phyloP scores from a whole-genome alignment of 2,888 invertebrate genomes.

The Papilio gigon region DNA sequence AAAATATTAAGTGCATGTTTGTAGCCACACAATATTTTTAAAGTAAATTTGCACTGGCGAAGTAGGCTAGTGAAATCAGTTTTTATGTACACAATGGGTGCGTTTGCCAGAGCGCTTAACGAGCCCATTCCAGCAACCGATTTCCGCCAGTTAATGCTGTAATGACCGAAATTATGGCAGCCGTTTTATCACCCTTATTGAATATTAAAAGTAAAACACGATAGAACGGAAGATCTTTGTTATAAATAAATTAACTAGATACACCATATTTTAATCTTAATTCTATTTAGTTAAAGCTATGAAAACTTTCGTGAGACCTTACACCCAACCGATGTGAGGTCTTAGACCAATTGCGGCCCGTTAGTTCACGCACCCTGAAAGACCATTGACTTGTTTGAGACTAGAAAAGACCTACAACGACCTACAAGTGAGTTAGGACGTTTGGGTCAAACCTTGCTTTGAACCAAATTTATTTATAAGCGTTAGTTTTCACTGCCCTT shows the following conservation, averaged over 20 bases:
- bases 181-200: constrained; percentile 23
- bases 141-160: constrained; percentile 37
- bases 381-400: no score
- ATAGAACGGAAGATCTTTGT: neutral
- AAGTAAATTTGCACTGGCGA: constrained; percentile 14
- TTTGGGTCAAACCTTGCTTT: no score
- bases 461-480: no score
- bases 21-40: constrained; percentile 6
- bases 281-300: no score
- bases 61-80: constrained; percentile 10
- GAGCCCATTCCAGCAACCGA: constrained; percentile 35
- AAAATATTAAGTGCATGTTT: neutral
- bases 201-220: constrained; percentile 17
- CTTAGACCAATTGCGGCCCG: no score
- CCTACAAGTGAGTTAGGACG: no score
- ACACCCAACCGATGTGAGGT: no score
- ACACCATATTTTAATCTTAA: no score
- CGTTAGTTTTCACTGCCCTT: no score
- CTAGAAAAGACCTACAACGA: no score
- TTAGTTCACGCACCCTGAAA: no score
- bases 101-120: constrained; percentile 34
- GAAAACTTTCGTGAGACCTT: no score
- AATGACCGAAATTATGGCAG: constrained; percentile 30
- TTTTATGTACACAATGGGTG: constrained; percentile 29
- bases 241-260: constrained; percentile 2